Evolutionary conservation across 2,888 invertebrate genomes (phyloP), one percentile per base, ranked within the genome.

Genomic region (Halictus quadricinctus): DNA sequence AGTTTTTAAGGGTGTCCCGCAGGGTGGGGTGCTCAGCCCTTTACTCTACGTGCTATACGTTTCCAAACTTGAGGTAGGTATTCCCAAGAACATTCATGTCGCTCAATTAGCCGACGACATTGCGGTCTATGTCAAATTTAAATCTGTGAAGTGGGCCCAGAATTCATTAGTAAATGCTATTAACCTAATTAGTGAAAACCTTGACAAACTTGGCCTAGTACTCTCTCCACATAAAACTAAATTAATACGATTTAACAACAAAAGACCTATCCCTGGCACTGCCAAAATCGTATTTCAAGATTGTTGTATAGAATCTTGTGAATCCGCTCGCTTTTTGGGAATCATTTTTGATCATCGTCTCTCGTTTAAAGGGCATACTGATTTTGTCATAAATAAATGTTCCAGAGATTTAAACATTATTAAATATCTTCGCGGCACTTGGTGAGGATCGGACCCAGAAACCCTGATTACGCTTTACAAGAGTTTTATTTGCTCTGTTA

Each of bases 331-430:
- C 6, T 54, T 70, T 18, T n/a, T 80, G 18, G 54, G 69, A 4
- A 80, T 80, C n/a, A 46, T 58, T 6, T 80, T 74, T 64, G 43
- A 80, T 25, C 43, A 80, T 2, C 54, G 29, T 46, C 25, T 72
- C 8, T 46, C 25, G 8, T 72, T 72, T 1, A 72, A 48, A 29
- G 2, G 10, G 10, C 72, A 72, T 1, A 29, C 25, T 25, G 48
- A 50, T 2, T 18, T 2, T 13, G 48, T 72, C 18, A 29, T 29
- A 36, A 73, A 73, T 2, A 73, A 50, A 73, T 50, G 54, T 21
- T 48, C 29, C 18, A 73, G 29, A 79, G 29, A 54, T 50, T n/a
- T 73, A 0, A 72, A 79, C 18, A 72, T 79, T 46, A 72, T 79
- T 12, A 72, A 79, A 72, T 79, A 72, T 46, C 7, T 79, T 18